phyloP scores from a whole-genome alignment of 2,888 invertebrate genomes.

The Mythimna impura region DNA sequence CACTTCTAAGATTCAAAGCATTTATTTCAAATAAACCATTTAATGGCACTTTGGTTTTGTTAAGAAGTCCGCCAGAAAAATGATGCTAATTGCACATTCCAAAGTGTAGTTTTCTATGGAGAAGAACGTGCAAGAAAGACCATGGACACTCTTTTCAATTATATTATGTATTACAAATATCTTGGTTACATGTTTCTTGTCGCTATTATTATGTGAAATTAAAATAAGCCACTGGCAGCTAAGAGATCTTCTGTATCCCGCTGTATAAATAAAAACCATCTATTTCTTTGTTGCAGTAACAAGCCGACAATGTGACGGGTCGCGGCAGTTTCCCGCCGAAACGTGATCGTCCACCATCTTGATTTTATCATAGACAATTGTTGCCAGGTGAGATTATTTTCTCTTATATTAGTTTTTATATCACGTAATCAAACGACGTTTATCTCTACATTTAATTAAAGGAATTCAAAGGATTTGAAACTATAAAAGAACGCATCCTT shows the following conservation, averaged over 20 bases:
- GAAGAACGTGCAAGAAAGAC: too few relatives aligned
- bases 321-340: conserved; percentile 69
- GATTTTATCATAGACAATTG: conserved; percentile 71
- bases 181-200: too few relatives aligned
- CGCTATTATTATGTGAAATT: too few relatives aligned
- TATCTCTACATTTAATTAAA: background rate
- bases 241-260: background rate
- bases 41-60: too few relatives aligned
- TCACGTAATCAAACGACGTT: background rate
- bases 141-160: too few relatives aligned
- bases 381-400: conserved; percentile 68
- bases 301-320: conserved; percentile 84
- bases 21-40: too few relatives aligned
- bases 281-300: conserved; percentile 80
- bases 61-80: too few relatives aligned
- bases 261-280: conserved; percentile 28
- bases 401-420: background rate
- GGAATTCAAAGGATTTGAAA: background rate
- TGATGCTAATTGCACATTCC: too few relatives aligned
- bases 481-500: background rate
- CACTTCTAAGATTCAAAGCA: background rate
- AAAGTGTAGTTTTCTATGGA: too few relatives aligned
- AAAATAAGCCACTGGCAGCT: too few relatives aligned
- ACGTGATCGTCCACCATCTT: conserved; percentile 77
- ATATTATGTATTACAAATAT: too few relatives aligned